These are phyloP conservation scores for Daptonema setosum DNA, from an alignment of 2,888 invertebrate genomes.

Conservation along the genomic window DNA sequence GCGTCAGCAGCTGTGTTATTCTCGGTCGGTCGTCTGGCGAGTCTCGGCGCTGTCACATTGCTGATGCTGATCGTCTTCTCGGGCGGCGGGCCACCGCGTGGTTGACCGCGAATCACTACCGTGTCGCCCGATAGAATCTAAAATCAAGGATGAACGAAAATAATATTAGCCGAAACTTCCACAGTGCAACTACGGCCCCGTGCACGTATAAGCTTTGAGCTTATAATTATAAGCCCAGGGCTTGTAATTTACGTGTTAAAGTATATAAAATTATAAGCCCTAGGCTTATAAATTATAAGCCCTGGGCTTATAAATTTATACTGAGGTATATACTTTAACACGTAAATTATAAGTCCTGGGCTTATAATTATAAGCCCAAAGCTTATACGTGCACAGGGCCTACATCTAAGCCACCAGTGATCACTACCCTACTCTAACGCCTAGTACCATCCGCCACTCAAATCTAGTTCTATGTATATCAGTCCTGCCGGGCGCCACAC, in stretches of 20 bases:
- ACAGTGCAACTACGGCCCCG: not conserved
- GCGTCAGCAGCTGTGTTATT: conserved; percentile 23
- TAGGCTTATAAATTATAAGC: not conserved
- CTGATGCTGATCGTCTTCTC: conserved; percentile 76
- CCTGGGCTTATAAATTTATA: not conserved
- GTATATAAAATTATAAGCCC: not conserved
- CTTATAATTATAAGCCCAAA: too few species aligned
- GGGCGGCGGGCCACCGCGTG: conserved; percentile 49
- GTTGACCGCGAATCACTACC: conserved; percentile 62
- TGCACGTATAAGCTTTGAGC: too few species aligned
- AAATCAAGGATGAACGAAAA: not conserved
- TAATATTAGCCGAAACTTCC: not conserved
- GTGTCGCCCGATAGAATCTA: conserved; percentile 90
- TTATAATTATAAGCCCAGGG: not conserved
- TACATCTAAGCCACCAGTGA: too few species aligned
- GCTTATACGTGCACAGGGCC: too few species aligned
- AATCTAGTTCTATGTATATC: too few species aligned
- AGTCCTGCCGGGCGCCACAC: too few species aligned
- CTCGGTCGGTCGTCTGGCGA: conserved; percentile 51
- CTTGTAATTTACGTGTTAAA: not conserved
- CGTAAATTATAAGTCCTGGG: too few species aligned
- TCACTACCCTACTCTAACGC: too few species aligned
- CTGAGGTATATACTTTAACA: not conserved
- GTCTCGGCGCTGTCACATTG: conserved; percentile 70
- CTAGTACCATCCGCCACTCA: too few species aligned